Base-by-base conservation (phyloP, 2,888 invertebrate genomes). In the Xestia sexstrigata region DNA sequence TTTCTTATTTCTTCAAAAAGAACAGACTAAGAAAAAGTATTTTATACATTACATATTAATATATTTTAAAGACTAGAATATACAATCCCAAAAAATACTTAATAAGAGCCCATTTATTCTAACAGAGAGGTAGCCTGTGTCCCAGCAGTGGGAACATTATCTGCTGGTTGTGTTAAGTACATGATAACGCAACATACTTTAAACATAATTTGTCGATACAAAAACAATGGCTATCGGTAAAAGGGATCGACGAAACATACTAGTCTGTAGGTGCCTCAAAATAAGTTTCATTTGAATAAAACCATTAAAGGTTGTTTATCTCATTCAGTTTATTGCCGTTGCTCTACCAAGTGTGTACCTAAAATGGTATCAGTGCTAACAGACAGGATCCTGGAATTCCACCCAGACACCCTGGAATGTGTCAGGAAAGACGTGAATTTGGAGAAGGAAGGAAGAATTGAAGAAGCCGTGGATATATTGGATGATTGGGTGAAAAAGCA, bases 401-500 rank as follows among this genome's bases (percentile, higher is more conserved):
- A 84, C 17, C 79, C 87, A 6, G 84, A 92, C n/a, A 91, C 92
- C 8, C 26, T 92, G 13, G 78, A 89, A 69, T 60, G 26, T 45
- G 83, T 91, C 0, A 85, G 93, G 30, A 90, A 87, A 35, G 74
- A 86, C 9, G 84, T 89, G 7, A 89, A 90, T 77, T 79, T 92
- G 58, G 89, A 90, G 13, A 85, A 87, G 20, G 87, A 87, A 0
- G 87, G 87, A n/a, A 85, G 88, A 73, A 87, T 93, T 65, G 85
- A 91, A 8, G 90, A 91, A 70, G 90, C 92, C 0, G 81, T 94
- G 5, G 87, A 89, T 42, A 85, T 93, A 23, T 79, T 93, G 30
- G 91, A 89, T 4, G 87, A 89, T 7, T 93, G 93, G 93, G 75
- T 91, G 2, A 88, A 90, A 49, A 90, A 90, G 58, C 92, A 93